Base-by-base conservation (phyloP, 2,113 vertebrate species). In the Tetraodon nigroviridis region DNA sequence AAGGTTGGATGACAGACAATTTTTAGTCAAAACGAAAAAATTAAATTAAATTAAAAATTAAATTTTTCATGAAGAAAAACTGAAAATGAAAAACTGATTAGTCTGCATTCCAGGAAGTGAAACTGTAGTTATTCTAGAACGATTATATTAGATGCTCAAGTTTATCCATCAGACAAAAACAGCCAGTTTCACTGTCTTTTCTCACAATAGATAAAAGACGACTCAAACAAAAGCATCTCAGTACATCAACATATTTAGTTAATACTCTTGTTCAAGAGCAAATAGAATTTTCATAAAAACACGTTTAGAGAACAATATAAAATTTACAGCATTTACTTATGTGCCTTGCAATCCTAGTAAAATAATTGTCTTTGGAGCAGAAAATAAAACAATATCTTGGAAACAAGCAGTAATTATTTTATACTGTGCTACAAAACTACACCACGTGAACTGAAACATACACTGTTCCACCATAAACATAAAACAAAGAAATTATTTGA, bases 401-500 rank as follows among this genome's bases (percentile, higher is more conserved):
- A 6, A 48, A 18, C 7, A 48, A 18, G n/a, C 42, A 67, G 16
- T 22, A 48, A 65, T 53, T 76, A 58, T 79, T 71, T 54, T 70
- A 58, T 55, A 64, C 22, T 53, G 21, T 47, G 18, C 53, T 55
- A 52, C 71, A 71, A 82, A 86, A 79, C 56, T 45, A 51, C 69
- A 73, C 24, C 19, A 56, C 20, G 46, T 11, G 60, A 74, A 82
- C 76, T 64, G 42, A 54, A 20, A 17, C 40, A 4, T 18, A 58
- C 21, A 55, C 47, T 24, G 57, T 71, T 75, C 76, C 13, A 64
- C 78, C 48, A 69, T 69, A 74, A 86, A 85, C 74, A 84, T 46
- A 45, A 58, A 70, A 80, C 85, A 81, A 80, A 64, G 46, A 51
- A 18, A 73, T 70, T 77, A 75, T 58, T 27, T 81, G 68, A 87